These are phyloP conservation scores for Nephrotoma flavescens DNA, from an alignment of 2,888 invertebrate species.

Conservation along the genomic window DNA sequence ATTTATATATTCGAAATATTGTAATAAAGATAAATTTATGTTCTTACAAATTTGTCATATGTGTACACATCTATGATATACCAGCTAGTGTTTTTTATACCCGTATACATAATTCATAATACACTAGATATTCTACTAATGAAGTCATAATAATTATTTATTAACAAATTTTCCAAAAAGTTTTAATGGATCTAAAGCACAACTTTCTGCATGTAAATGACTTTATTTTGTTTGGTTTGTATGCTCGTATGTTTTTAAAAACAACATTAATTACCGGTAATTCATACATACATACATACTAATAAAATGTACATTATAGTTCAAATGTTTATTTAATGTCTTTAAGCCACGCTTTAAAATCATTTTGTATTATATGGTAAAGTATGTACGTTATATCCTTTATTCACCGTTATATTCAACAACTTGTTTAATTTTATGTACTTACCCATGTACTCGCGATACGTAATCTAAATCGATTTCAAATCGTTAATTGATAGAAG, in stretches of 20 bases:
- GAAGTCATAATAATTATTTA: neutral
- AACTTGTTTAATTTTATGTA: neutral
- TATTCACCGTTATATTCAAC: neutral
- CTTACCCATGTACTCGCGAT: neutral
- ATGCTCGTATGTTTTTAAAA: neutral
- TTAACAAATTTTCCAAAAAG: neutral
- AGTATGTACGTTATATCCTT: neutral
- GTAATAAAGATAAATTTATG: neutral
- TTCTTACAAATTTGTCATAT: neutral
- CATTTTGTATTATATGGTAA: neutral
- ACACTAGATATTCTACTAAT: neutral
- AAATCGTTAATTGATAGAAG: neutral
- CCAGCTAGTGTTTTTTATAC: neutral
- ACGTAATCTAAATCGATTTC: neutral
- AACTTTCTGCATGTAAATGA: neutral
- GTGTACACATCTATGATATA: too few relatives aligned
- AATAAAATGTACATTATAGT: neutral
- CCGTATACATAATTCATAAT: neutral
- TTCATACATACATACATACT: neutral
- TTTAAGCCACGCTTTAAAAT: neutral
- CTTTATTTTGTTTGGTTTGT: neutral
- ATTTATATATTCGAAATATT: neutral
- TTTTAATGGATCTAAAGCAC: neutral
- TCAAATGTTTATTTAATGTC: neutral
- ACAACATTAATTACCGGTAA: neutral